Evolutionary conservation across 2,797 vertebrate species (phyloP), one percentile per base, ranked within the genome.

Genomic region (Melanotaenia trifasciata): DNA sequence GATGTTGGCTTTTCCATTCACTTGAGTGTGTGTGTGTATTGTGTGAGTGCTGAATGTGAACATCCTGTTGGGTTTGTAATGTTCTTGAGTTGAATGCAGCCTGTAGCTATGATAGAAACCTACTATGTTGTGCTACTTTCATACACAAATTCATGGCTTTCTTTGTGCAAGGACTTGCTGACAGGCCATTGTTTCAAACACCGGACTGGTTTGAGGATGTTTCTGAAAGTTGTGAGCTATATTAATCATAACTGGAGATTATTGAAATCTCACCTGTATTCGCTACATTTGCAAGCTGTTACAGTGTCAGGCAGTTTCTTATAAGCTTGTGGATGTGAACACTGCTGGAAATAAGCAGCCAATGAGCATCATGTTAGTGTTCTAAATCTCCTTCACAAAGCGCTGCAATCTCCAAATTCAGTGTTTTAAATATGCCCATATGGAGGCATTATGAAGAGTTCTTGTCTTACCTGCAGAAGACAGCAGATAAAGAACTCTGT

Each of bases 1-100:
- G 88, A 91, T 88, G 85, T 80, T 85, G 82, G 73, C 74, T 85
- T 83, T 87, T 88, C 84, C 77, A 83, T 87, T 83, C 78, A 78
- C 33, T 68, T 14, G 74, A 18, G 82, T 43, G 75, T 64, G 63
- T 64, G 63, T 76, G 65, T 24, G 75, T 38, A 43, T 79, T 80
- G 79, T 47, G 45, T 47, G 45, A 8, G 69, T 4, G 64, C 36
- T 87, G 77, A 86, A 83, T 83, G 76, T 56, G 86, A 88, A 90
- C 85, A 84, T 92, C 92, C 91, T 91, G 89, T 87, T 36, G 76
- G 75, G 70, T 84, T 76, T 64, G 62, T 72, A 78, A 73, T 45
- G 70, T 74, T 78, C 76, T 83, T 59, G 30, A 83, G 82, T 54
- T 79, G 78, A 66, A 72, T 65, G 76, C 57, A 33, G 77, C 83